Percentiles rank a stretch among this genome's conserved stretches.
Conservation (phyloP, 2,888 invertebrate genomes). For the Sympetrum striolatum region DNA sequence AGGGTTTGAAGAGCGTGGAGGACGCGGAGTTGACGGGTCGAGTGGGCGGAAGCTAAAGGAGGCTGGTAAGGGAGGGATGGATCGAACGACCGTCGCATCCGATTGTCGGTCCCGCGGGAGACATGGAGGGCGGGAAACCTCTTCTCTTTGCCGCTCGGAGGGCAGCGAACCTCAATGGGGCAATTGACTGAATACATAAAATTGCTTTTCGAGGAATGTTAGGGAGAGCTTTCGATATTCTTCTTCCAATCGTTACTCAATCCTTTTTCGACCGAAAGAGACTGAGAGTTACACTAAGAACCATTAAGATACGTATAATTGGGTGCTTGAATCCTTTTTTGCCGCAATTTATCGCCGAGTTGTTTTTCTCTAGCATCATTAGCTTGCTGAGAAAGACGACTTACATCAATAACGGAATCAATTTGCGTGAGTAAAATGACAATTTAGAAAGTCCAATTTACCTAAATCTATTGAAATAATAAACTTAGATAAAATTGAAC, state of each 20-base stretch:
- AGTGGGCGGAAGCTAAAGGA: background rate
- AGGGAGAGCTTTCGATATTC: background rate
- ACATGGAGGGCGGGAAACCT: background rate
- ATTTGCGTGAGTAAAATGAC: no score
- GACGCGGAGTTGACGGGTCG: background rate
- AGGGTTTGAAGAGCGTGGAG: background rate
- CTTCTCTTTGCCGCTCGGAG: background rate
- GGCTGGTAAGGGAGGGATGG: background rate
- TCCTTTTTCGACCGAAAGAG: background rate
- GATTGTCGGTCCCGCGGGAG: background rate
- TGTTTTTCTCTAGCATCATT: no score
- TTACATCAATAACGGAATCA: no score
- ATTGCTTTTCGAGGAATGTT: background rate
- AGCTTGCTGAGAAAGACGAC: no score
- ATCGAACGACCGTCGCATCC: background rate
- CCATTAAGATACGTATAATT: background rate
- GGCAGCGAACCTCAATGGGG: slow-evolving; percentile 21
- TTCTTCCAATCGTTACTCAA: background rate
- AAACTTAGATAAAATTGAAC: no score
- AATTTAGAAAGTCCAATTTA: no score
- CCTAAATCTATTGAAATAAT: no score
- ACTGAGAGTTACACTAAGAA: background rate
- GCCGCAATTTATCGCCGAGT: background rate
- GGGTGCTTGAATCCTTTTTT: background rate
- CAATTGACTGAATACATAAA: slow-evolving; percentile 13